Evolutionary conservation across 2,113 vertebrate genomes (phyloP).

Genomic region (Coryphaenoides rupestris): DNA sequence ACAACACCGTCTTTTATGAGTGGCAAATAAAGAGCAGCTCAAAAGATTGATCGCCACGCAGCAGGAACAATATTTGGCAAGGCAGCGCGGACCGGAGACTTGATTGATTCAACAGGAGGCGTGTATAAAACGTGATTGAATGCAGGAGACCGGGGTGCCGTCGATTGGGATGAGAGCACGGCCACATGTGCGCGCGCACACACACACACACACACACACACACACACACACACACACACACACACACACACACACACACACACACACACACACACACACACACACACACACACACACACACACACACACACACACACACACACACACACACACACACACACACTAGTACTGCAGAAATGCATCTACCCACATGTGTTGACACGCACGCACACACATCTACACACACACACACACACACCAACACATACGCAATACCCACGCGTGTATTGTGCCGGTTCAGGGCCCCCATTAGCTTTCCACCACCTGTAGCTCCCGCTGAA

Average conservation of each 20-base stretch:
- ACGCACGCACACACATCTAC: neutral
- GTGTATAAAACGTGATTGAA: conserved; percentile 54
- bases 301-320: neutral
- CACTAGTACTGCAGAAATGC: neutral
- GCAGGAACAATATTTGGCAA: conserved; percentile 57
- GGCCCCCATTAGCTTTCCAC: conserved; percentile 29
- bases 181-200: neutral
- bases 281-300: neutral
- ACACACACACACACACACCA: conserved; percentile 15
- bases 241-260: neutral
- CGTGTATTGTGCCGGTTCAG: neutral
- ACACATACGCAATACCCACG: neutral
- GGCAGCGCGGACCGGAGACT: conserved; percentile 19
- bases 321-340: no score
- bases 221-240: conserved; percentile 13
- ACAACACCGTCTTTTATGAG: conserved; percentile 55
- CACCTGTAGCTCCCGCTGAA: conserved; percentile 31
- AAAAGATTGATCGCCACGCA: conserved; percentile 53
- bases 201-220: conserved; percentile 9
- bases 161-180: conserved; percentile 18
- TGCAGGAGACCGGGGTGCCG: conserved; percentile 34
- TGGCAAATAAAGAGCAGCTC: conserved; percentile 56
- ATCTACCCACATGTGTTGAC: neutral
- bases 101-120: conserved; percentile 60
- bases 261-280: conserved; percentile 17